Evolutionary conservation across 2,113 vertebrate genomes (phyloP), one percentile per base, ranked within the genome.

Genomic region (Thalassarche chlororhynchos): DNA sequence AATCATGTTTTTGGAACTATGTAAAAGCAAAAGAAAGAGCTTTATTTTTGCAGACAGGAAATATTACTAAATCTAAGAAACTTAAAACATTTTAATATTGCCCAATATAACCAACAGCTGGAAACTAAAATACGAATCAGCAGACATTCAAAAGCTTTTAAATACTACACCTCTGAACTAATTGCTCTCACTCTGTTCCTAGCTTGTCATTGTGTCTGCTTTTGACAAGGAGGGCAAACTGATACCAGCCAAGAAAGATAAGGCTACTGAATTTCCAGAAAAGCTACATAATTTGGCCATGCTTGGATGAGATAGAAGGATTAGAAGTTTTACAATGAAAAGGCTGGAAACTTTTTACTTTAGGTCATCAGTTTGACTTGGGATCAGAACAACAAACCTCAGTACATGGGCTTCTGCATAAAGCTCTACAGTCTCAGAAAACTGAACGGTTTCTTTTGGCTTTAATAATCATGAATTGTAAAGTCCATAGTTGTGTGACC

Each of bases 31-130:
- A 96, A 90, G 34, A 71, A 36, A 46, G 25, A 80, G 34, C 8
- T 93, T 91, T 92, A 82, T 79, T 97, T 97, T 95, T 79, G 95
- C 64, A 91, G 87, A 94, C 77, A 94, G 95, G 95, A 97, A 96
- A 93, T 93, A 92, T 82, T 91, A 93, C 70, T 91, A 87, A 89
- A 93, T 93, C 71, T 81, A 78, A 87, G 77, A 94, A 79, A 93
- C 55, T 91, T 80, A 77, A 86, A 93, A 80, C 47, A 93, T 91
- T 91, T 90, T 96, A 88, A 81, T 36, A 81, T 93, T 97, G n/a
- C 66, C 47, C 74, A 97, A 81, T 89, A 85, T 75, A 97, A 87
- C 46, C n/a, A 96, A 74, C 82, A 95, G 52, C 74, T 96, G 93
- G 92, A 91, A 96, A 96, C 44, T 78, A 92, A 85, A 96, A 87